These are phyloP conservation scores for Pluvialis apricaria DNA, from an alignment of 2,113 vertebrate species.

Conservation along the genomic window DNA sequence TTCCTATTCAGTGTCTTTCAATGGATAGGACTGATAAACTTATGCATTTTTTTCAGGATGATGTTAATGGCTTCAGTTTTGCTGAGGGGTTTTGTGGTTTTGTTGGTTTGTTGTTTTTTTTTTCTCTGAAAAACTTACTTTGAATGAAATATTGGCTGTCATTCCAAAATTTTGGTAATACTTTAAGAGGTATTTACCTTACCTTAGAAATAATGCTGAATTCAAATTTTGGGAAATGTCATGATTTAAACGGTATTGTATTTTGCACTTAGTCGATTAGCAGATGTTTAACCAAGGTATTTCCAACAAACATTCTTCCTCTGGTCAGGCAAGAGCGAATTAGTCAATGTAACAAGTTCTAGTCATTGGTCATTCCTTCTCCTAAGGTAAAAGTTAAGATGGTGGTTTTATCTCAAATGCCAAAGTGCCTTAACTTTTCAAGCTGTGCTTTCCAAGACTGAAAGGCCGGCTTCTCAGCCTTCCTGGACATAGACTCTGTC, in stretches of 20 bases:
- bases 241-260: neutral
- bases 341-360: neutral
- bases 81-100: neutral
- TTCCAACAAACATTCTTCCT: neutral
- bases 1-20: neutral
- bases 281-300: neutral
- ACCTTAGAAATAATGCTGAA: neutral
- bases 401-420: neutral
- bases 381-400: neutral
- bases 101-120: neutral
- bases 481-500: neutral
- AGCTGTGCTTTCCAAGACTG: neutral
- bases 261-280: neutral
- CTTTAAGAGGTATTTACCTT: neutral
- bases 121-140: neutral
- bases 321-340: neutral
- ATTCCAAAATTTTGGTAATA: neutral
- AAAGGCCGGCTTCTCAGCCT: neutral
- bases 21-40: neutral
- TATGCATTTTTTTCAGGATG: neutral
- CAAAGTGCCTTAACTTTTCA: neutral
- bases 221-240: neutral
- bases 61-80: neutral
- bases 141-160: neutral
- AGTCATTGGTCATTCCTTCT: neutral